A percentile compares a stretch with the other conserved stretches of the same genome.
phyloP scores from a whole-genome alignment of 2,797 vertebrate species.

The Tokudaia tokunoshimensis region DNA sequence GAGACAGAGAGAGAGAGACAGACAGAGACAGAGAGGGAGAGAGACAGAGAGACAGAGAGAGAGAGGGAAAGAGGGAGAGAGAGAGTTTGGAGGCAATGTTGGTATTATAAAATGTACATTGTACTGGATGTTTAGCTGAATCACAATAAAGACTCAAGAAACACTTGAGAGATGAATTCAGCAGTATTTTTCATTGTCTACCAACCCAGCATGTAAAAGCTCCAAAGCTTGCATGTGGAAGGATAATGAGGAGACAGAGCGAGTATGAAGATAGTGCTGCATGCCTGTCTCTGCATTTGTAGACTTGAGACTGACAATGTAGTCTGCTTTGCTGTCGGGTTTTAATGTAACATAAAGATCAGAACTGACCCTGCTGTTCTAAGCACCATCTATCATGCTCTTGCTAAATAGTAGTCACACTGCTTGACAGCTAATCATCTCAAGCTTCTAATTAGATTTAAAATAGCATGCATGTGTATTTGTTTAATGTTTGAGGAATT shows the following conservation, averaged over 20 bases:
- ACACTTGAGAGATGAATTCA: constrained; percentile 41
- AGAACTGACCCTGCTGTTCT: background rate
- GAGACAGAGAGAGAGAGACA: no score
- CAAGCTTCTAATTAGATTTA: constrained; percentile 9
- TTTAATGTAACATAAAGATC: constrained; percentile 20
- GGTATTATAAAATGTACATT: background rate
- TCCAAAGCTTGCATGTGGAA: background rate
- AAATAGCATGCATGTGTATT: background rate
- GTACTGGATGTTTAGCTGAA: background rate
- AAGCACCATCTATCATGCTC: background rate
- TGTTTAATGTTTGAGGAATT: constrained; percentile 40
- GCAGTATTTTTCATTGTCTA: background rate
- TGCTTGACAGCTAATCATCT: constrained; percentile 6
- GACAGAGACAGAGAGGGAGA: background rate
- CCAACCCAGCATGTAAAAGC: background rate
- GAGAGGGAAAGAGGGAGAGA: background rate
- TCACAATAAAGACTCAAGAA: background rate
- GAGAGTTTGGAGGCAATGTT: background rate
- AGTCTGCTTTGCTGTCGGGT: background rate
- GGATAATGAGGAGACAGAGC: background rate
- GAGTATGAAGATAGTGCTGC: background rate
- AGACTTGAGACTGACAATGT: background rate
- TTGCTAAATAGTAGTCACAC: constrained; percentile 7
- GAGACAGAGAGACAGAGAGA: background rate
- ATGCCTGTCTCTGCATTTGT: background rate